Evolutionary conservation across 2,113 vertebrate genomes (phyloP).

Genomic region (Chaetorhynchus papuensis): DNA sequence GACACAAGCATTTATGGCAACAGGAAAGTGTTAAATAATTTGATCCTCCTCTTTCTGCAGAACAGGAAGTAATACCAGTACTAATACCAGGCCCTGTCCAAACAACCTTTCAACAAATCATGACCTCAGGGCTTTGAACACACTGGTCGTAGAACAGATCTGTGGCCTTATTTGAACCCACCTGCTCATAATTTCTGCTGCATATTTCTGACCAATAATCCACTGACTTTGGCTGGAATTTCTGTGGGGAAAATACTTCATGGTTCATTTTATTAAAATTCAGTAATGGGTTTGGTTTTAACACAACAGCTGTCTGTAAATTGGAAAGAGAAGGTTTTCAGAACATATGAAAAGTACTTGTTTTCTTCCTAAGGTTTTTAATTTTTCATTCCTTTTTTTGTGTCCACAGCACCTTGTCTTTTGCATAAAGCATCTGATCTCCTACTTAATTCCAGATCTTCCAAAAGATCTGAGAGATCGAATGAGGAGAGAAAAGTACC

Average conservation of each 20-base stretch:
- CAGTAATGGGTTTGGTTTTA: background rate
- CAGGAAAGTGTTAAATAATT: background rate
- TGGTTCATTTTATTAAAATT: background rate
- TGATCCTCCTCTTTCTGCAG: background rate
- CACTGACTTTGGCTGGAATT: background rate
- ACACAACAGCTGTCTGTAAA: background rate
- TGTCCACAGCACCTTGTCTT: constrained; percentile 90
- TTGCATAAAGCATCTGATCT: constrained; percentile 94
- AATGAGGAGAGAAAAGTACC: constrained; percentile 95
- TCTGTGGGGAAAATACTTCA: background rate
- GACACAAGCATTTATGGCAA: background rate
- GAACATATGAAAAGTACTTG: background rate
- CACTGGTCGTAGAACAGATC: background rate
- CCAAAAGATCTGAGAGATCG: constrained; percentile 93
- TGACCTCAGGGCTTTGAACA: background rate
- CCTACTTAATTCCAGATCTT: constrained; percentile 96
- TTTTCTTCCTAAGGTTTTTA: background rate
- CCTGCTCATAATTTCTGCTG: background rate
- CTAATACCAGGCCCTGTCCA: background rate
- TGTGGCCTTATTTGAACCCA: background rate
- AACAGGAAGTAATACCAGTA: background rate
- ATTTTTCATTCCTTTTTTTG: background rate
- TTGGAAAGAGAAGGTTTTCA: background rate
- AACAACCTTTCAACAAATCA: background rate
- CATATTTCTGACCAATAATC: background rate